A percentile compares a stretch with the other conserved stretches of the same genome.
phyloP scores from a whole-genome alignment of 2,113 vertebrate species.

The Propithecus coquereli region DNA sequence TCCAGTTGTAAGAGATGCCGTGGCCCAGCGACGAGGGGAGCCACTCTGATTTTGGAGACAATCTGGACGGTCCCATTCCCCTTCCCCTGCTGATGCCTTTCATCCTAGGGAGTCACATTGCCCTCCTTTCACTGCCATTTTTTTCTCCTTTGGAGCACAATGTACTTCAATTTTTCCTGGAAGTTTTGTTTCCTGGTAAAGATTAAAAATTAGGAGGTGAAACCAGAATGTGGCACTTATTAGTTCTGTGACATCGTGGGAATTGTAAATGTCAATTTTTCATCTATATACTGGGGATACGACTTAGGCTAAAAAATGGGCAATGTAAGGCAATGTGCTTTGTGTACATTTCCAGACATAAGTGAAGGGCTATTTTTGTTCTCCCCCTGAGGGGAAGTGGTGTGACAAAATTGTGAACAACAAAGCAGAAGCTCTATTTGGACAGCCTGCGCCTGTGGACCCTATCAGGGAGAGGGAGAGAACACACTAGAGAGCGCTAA shows the following conservation, averaged over 20 bases:
- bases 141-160: background rate
- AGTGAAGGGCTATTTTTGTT: constrained; percentile 32
- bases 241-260: background rate
- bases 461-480: background rate
- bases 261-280: background rate
- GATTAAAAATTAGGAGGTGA: background rate
- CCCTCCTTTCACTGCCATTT: background rate
- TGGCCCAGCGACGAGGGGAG: no score
- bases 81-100: background rate
- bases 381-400: constrained; percentile 40
- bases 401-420: constrained; percentile 43
- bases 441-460: background rate
- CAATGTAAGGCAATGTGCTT: background rate
- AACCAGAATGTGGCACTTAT: background rate
- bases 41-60: background rate
- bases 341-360: constrained; percentile 32
- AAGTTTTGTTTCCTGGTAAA: background rate
- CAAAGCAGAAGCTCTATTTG: constrained; percentile 54
- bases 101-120: background rate
- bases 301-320: constrained; percentile 7
- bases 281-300: background rate
- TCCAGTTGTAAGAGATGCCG: background rate
- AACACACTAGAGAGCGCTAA: fast-evolving
- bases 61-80: background rate
- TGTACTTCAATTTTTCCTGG: background rate